Evolutionary conservation across 2,113 vertebrate genomes (phyloP), one percentile per base, ranked within the genome.

Genomic region (Pseudopodoces humilis): DNA sequence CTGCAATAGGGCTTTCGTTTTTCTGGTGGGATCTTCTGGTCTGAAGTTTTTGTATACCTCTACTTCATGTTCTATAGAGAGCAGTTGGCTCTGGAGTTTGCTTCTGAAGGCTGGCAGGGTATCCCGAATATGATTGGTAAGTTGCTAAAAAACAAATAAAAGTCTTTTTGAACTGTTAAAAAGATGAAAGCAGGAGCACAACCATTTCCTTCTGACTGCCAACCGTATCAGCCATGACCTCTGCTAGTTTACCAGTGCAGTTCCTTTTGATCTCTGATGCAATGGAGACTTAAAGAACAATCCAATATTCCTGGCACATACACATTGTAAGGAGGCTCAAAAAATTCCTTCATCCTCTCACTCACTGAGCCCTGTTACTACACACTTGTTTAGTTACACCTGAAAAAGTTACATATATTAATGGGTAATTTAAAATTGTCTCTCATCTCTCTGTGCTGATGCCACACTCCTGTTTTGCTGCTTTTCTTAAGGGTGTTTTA

Each of bases 51-150:
- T 98, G 96, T 98, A 99, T 67, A 97, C 97, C 55, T 99, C 98
- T 20, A 98, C 99, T 95, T 99, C 98, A 83, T 99, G 98, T 89
- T 98, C 98, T 92, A 99, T 96, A 33, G 98, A 97, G 77, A 98
- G 97, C 87, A 99, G 91, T 76, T 99, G 98, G 43, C 94, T 96
- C 96, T 99, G 99, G 13, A 99, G 98, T 78, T 98, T 98, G 97
- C 97, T 98, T 75, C 98, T 97, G 96, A 99, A 98, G 76, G 97
- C 98, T 60, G 99, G 99, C 77, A 99, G 93, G 5, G 98, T 98
- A 47, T 99, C 99, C 68, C 98, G 98, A 93, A 99, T 99, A 95
- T 99, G 99, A 96, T 99, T 99, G 95, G 98, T 99, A 94, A 99
- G 98, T 99, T 99, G 99, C 99, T 99, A 96, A 93, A 96, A 95